These are phyloP conservation scores for Odontothrips loti DNA, from an alignment of 2,888 invertebrate species.

Conservation along the genomic window DNA sequence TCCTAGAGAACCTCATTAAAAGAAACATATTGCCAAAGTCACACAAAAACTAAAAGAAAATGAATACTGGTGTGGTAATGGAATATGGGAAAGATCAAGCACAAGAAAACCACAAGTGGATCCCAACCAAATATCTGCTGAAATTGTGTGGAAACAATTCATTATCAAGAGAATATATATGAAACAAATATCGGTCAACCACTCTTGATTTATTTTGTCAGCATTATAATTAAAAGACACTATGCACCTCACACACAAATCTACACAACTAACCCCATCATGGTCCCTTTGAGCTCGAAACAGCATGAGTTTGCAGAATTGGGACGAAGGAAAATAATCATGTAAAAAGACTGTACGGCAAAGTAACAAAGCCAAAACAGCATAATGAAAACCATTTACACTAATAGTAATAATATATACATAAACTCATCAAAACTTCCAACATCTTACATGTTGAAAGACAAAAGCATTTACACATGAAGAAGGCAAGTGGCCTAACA, in stretches of 20 bases:
- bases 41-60: not conserved
- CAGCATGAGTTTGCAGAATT: not conserved
- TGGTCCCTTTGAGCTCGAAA: constrained; percentile 19
- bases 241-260: not conserved
- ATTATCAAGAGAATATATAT: not conserved
- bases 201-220: too few relatives aligned
- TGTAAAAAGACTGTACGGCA: not conserved
- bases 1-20: too few relatives aligned
- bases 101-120: not conserved
- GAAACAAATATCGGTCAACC: too few relatives aligned
- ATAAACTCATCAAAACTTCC: not conserved
- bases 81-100: not conserved
- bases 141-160: not conserved
- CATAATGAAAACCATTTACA: not conserved
- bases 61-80: constrained; percentile 8
- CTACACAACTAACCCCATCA: constrained; percentile 9
- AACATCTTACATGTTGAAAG: not conserved
- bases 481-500: not conserved
- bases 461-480: not conserved
- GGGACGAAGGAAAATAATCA: not conserved
- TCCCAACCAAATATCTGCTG: too few relatives aligned
- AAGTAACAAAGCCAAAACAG: not conserved
- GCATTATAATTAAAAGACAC: not conserved
- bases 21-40: too few relatives aligned
- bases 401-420: too few relatives aligned